phyloP scores from a whole-genome alignment of 2,797 vertebrate genomes.

The Clarias pachynema region DNA sequence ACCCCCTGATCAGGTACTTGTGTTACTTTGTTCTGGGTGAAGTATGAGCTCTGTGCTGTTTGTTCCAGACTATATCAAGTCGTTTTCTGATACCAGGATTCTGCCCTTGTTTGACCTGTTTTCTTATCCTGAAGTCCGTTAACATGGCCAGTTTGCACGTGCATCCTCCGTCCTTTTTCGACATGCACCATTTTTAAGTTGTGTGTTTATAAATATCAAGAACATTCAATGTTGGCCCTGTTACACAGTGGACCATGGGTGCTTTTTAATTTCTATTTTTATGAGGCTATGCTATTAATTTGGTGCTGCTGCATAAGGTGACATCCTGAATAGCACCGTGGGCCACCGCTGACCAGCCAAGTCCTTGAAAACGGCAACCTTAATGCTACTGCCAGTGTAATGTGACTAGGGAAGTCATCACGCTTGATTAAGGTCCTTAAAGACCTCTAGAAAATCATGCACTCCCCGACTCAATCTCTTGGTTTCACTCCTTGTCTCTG shows the following conservation, averaged over 20 bases:
- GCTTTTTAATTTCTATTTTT: constrained; percentile 12
- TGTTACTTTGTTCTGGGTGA: no score
- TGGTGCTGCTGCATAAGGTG: constrained; percentile 37
- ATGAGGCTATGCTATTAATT: constrained; percentile 1
- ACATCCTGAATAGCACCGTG: constrained; percentile 14
- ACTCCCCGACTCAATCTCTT: constrained; percentile 37
- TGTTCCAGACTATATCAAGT: no score
- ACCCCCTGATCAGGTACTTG: no score
- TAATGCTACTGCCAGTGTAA: constrained; percentile 36
- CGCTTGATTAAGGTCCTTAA: constrained; percentile 41
- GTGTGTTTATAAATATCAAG: constrained; percentile 3
- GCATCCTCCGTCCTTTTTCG: no score
- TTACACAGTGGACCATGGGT: not conserved
- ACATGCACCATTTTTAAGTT: not conserved
- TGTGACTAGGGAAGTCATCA: constrained; percentile 27
- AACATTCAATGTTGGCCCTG: not conserved
- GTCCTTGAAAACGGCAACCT: constrained; percentile 43
- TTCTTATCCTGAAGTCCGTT: no score
- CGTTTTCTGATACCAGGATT: no score
- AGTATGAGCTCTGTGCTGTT: no score
- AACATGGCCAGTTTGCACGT: no score
- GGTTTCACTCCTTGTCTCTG: not conserved
- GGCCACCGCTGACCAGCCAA: constrained; percentile 20
- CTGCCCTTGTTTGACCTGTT: no score
- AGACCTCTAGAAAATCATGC: constrained; percentile 41